phyloP scores from a whole-genome alignment of 2,888 invertebrate genomes.

The Cenopis cana region DNA sequence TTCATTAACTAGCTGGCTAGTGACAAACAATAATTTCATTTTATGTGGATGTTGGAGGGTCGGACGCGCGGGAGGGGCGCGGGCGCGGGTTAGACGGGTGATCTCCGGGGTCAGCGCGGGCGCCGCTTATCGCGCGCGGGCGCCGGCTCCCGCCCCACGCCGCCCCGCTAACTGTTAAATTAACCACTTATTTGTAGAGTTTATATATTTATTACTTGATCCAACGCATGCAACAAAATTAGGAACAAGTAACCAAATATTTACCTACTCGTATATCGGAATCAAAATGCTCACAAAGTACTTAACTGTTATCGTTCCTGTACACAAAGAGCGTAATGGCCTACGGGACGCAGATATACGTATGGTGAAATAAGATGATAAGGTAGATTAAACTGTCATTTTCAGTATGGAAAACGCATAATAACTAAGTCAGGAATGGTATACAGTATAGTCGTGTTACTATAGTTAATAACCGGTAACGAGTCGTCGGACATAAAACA shows the following conservation, averaged over 20 bases:
- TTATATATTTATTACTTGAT: not conserved
- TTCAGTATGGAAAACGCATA: not conserved
- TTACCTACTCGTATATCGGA: no score
- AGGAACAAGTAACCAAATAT: not conserved
- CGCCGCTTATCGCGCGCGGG: conserved; percentile 61
- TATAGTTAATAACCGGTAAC: not conserved
- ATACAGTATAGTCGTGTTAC: not conserved
- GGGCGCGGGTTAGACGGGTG: conserved; percentile 47
- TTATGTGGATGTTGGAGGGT: conserved; percentile 20
- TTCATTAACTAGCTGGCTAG: conserved; percentile 15
- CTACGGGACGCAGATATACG: not conserved
- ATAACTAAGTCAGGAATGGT: not conserved
- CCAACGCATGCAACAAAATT: not conserved
- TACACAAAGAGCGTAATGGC: no score
- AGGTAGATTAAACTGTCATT: not conserved
- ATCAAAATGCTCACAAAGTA: not conserved
- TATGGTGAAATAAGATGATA: not conserved
- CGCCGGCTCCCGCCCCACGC: conserved; percentile 46
- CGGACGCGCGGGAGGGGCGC: conserved; percentile 30
- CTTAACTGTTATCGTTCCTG: not conserved
- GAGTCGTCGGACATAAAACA: no score
- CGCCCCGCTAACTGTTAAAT: conserved; percentile 28
- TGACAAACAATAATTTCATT: conserved; percentile 6
- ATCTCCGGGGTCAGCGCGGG: conserved; percentile 65
- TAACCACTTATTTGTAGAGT: not conserved